A percentile compares a stretch with the other conserved stretches of the same genome.
Conservation (phyloP, 53 echinoderm and acorn worm species). For the Temnopleurus reevesii region DNA sequence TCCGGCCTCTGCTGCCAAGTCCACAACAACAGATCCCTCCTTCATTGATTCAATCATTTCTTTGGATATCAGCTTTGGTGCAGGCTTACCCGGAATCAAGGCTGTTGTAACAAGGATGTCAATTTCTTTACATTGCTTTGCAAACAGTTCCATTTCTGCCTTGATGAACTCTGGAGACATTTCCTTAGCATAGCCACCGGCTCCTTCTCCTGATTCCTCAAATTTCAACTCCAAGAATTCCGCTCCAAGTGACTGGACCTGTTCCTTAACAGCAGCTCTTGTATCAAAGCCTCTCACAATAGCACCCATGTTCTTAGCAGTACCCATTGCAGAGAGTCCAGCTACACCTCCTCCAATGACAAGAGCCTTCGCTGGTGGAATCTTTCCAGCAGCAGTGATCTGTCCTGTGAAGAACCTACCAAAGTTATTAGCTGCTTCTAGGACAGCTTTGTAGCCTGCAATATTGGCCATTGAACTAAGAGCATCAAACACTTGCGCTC, state of each 20-base stretch:
- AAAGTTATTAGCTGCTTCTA: constrained; percentile 98
- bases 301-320: constrained; percentile 98
- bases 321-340: constrained; percentile 91
- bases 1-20: constrained; percentile 94
- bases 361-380: constrained; percentile 95
- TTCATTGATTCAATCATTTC: constrained; percentile 99
- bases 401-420: constrained; percentile 99
- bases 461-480: constrained; percentile 99
- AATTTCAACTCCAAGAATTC: constrained; percentile 93
- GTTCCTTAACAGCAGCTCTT: constrained; percentile 96
- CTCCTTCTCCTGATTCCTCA: constrained; percentile 94
- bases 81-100: constrained; percentile 93
- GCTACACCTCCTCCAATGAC: constrained; percentile 99
- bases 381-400: constrained; percentile 99
- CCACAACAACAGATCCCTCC: constrained; percentile 97
- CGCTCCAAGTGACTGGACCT: constrained; percentile 95
- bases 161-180: constrained; percentile 99
- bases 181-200: constrained; percentile 97
- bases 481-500: constrained; percentile 99
- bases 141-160: constrained; percentile 96
- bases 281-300: constrained; percentile 97
- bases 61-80: constrained; percentile 92
- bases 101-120: constrained; percentile 95
- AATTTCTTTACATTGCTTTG: constrained; percentile 94
- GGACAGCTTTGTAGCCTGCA: constrained; percentile 95